Base-by-base conservation (phyloP, 2,888 invertebrate species). In the Herminia tarsipennalis region DNA sequence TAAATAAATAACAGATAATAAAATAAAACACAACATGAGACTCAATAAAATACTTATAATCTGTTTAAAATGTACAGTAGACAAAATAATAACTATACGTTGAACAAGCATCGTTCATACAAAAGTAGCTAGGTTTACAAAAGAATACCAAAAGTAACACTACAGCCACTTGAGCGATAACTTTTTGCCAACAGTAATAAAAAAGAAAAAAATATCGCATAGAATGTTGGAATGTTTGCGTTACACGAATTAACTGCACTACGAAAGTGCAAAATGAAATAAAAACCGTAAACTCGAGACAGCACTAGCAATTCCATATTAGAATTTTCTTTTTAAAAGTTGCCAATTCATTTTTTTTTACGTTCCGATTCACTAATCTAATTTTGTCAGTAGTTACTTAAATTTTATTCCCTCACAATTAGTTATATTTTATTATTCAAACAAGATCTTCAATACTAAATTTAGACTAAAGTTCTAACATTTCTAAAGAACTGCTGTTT, bases 31-130 rank as follows among this genome's bases (percentile, higher is more conserved):
- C 38, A 46, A 32, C 42, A 16, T 56, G 73, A 69, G 67, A 73
- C 70, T 73, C 68, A 54, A 66, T 75, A 67, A 73, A 73, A 75
- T 73, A 75, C 72, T 67, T 73, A 68, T 76, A 71, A 69, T 65
- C 56, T 55, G 60, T 73, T 73, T 60, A 63, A 72, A 72, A 70
- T 73, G 71, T 76, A 76, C 71, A 76, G 45, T 63, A 62, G 54
- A 71, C 58, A 67, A 74, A 70, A 75, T 69, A 68, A 66, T 55
- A 66, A 61, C 51, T 56, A 56, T 28, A 53, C 43, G 40, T 47
- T 46, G 32, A 55, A 56, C 51, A 59, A 70, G 59, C 66, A 30
- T 66, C 38, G 48, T 64, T 66, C 60, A 57, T 65, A 70, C 62
- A 68, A 66, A 68, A 55, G 47, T 30, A 29, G 56, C 62, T 62